Base-by-base conservation (phyloP, 2,888 invertebrate species). In the Drosophila nigricruria region DNA sequence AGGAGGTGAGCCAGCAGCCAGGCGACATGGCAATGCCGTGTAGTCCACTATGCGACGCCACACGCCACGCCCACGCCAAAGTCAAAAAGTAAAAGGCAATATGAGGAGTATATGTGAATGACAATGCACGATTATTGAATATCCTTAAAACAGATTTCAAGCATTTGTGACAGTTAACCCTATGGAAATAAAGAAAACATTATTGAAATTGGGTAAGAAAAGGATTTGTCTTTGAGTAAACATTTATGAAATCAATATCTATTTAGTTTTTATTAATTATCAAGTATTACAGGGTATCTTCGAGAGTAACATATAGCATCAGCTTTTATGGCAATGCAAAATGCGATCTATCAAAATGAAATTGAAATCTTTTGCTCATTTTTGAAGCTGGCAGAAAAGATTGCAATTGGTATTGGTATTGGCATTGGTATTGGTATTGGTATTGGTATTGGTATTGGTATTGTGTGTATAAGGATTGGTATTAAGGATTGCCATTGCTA, bases 331-430 rank as follows among this genome's bases (percentile, higher is more conserved):
- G 23, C 70, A 71, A 62, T 67, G 66, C 52, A 79, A 81, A 81
- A 76, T 71, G 79, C 81, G 86, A 87, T 87, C 89, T 74, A 90
- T 87, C 87, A 87, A 90, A 86, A 88, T 89, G 86, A 88, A 87
- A 88, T 90, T 86, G 90, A 87, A 90, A 87, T 87, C 88, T 86
- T 90, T 86, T 90, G 86, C 88, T 83, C 87, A 90, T 90, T 90
- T 88, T 79, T 88, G 88, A 76, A 76, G 86, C 75, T 84, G 59
- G 60, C 43, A 43, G 45, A 50, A 70, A 58, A 64, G 70, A 65
- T 70, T 70, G 69, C 23, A 32, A 40, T 40, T 65, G 30, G 60
- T n/a, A 47, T 56, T 67, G 52, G 78, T 36, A 72, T 65, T 81
- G 85, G 79, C 71, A 77, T 68, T 87, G 88, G 32, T 16, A 23